Evolutionary conservation across 2,797 vertebrate genomes (phyloP).

Genomic region (Sebastes ruberrimus): DNA sequence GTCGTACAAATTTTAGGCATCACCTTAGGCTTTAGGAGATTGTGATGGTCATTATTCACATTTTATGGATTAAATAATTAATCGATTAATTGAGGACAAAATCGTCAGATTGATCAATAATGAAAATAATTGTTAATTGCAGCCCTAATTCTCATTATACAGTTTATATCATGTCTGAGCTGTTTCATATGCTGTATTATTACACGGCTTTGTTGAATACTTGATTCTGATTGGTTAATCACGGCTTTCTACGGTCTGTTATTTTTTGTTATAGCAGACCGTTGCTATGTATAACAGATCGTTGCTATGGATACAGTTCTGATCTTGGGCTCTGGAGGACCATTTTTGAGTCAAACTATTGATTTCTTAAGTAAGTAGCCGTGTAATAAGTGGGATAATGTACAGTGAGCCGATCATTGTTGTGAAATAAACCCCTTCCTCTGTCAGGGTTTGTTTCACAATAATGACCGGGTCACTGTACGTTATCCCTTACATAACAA

Average conservation of each 20-base stretch:
- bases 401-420: no score
- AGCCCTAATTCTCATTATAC: not conserved
- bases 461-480: no score
- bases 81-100: not conserved
- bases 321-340: rapidly evolving
- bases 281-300: no score
- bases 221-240: no score
- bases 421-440: no score
- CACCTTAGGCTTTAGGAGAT: not conserved
- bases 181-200: not conserved
- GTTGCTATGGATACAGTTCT: no score
- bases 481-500: not conserved
- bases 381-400: no score
- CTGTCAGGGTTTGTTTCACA: no score
- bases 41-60: not conserved
- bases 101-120: not conserved
- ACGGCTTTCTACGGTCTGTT: rapidly evolving
- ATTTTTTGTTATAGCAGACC: no score
- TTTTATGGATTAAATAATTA: not conserved
- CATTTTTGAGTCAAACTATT: no score
- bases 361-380: no score
- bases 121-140: not conserved
- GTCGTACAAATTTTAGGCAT: not conserved
- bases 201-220: no score
- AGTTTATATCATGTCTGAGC: not conserved